Percentiles rank a stretch among this genome's conserved stretches.
These are phyloP conservation scores for Sarcophaga peregrina DNA, from an alignment of 1,140 invertebrate genomes.

Conservation along the genomic window DNA sequence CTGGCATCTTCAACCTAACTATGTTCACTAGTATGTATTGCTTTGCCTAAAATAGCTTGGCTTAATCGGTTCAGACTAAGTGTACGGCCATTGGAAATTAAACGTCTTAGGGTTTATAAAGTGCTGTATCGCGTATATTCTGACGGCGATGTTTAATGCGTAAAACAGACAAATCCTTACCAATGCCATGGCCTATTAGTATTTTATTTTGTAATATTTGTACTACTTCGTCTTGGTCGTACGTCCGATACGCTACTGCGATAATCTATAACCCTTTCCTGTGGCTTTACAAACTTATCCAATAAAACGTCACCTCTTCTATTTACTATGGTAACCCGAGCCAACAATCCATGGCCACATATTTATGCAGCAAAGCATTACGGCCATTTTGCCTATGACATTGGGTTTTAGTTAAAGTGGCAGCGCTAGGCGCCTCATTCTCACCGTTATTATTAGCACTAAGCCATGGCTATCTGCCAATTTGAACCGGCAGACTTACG, in stretches of 20 bases:
- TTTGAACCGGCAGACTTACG: conserved; percentile 58
- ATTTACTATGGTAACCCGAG: conserved; percentile 93
- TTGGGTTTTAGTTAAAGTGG: conserved; percentile 54
- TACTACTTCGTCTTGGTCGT: conserved; percentile 80
- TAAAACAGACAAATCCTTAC: conserved; percentile 87
- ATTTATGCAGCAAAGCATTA: conserved; percentile 66
- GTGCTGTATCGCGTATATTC: conserved; percentile 85
- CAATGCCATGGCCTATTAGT: conserved; percentile 88
- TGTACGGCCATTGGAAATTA: conserved; percentile 73
- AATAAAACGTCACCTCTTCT: conserved; percentile 85
- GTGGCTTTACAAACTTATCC: conserved; percentile 90
- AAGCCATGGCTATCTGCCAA: conserved; percentile 44
- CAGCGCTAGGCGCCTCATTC: background rate
- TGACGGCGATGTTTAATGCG: conserved; percentile 83
- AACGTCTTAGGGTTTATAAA: conserved; percentile 80
- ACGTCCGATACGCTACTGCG: conserved; percentile 92
- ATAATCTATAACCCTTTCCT: conserved; percentile 75
- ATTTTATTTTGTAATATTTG: conserved; percentile 76
- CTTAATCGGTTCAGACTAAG: conserved; percentile 87
- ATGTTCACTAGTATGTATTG: conserved; percentile 92
- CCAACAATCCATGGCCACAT: conserved; percentile 90
- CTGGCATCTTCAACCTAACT: conserved; percentile 90
- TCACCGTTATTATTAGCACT: background rate
- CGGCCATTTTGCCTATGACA: conserved; percentile 53
- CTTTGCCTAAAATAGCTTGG: conserved; percentile 78